phyloP scores from a whole-genome alignment of 2,888 invertebrate species.

The Argynnis bischoffii region DNA sequence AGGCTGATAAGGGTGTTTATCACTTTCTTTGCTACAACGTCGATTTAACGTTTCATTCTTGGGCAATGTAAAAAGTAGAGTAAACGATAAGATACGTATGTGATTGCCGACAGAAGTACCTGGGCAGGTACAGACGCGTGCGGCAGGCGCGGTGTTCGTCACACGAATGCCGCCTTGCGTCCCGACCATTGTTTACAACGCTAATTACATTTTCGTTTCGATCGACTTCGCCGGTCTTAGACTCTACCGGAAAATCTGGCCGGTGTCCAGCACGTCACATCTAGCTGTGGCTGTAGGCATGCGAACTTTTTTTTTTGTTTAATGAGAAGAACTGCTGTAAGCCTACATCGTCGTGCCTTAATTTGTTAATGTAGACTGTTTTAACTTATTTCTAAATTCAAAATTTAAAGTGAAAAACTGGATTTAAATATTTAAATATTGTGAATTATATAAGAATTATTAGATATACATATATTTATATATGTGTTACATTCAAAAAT shows the following conservation, averaged over 20 bases:
- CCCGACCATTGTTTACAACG: constrained; percentile 76
- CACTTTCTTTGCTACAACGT: constrained; percentile 37
- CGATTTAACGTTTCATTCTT: constrained; percentile 36
- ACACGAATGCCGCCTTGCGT: constrained; percentile 72
- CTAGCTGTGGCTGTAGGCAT: background rate
- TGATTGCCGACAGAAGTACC: constrained; percentile 59
- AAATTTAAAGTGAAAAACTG: too few species aligned
- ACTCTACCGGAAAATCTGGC: constrained; percentile 73
- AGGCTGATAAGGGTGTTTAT: constrained; percentile 37
- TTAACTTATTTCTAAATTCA: too few species aligned
- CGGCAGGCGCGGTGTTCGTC: constrained; percentile 66
- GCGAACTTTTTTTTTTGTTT: too few species aligned
- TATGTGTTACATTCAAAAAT: too few species aligned
- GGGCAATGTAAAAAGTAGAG: constrained; percentile 30
- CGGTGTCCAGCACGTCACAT: constrained; percentile 53
- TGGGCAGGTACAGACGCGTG: constrained; percentile 58
- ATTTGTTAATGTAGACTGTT: too few species aligned
- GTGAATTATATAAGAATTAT: too few species aligned
- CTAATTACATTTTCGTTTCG: constrained; percentile 77
- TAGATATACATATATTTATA: too few species aligned
- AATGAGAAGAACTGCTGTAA: too few species aligned
- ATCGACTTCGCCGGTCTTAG: constrained; percentile 76
- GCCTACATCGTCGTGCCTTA: too few species aligned
- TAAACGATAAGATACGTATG: constrained; percentile 65
- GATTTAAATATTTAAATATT: too few species aligned